Conservation (phyloP, 2,888 invertebrate genomes). For the Acanthosepion esculentum region DNA sequence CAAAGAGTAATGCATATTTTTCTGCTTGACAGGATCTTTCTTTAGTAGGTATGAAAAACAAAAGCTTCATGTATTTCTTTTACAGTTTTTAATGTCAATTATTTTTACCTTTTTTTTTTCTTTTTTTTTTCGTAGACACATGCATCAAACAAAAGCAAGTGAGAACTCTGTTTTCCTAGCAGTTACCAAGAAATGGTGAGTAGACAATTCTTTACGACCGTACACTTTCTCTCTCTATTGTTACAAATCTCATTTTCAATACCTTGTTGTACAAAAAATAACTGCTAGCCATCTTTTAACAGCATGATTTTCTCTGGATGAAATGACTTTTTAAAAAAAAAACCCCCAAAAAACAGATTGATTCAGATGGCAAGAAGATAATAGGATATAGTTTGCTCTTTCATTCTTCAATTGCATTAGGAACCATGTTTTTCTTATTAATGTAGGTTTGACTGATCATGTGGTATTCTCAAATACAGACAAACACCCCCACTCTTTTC, state of each 20-base stretch:
- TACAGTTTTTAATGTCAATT: background rate
- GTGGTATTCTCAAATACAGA: too few relatives aligned
- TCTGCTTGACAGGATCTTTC: too few relatives aligned
- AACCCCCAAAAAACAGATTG: background rate
- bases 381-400: background rate
- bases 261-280: background rate
- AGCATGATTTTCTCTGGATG: background rate
- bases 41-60: background rate
- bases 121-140: background rate
- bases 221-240: background rate
- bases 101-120: background rate
- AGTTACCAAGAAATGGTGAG: conserved; percentile 47
- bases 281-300: background rate
- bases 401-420: background rate
- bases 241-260: background rate
- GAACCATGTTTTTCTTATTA: too few relatives aligned
- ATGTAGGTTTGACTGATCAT: too few relatives aligned
- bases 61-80: background rate
- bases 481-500: too few relatives aligned
- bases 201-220: background rate
- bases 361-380: background rate
- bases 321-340: too few relatives aligned
- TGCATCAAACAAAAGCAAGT: conserved; percentile 42
- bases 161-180: conserved; percentile 39
- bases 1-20: too few relatives aligned